These are phyloP conservation scores for Strigamia crassipes DNA, from an alignment of 2,888 invertebrate genomes.

Conservation along the genomic window DNA sequence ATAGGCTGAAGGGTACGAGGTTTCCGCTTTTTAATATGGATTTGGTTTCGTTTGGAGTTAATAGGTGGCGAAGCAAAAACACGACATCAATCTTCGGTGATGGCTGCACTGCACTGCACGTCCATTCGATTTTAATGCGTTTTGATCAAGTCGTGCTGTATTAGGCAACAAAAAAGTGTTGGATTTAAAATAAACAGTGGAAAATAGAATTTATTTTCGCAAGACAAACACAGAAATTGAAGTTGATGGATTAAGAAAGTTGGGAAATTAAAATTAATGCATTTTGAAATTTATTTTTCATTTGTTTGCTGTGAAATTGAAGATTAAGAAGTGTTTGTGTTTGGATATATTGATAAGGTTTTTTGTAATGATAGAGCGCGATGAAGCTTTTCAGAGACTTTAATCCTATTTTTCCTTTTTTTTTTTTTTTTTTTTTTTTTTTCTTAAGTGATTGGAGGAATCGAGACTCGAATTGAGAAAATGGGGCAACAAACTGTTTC, in stretches of 20 bases:
- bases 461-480: neutral
- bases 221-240: no score
- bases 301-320: no score
- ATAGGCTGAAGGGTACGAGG: constrained; percentile 15
- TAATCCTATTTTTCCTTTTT: no score
- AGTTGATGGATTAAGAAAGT: no score
- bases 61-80: neutral
- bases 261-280: no score
- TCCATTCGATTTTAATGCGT: constrained; percentile 8
- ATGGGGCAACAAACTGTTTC: neutral
- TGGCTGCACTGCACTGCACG: neutral
- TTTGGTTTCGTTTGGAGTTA: constrained; percentile 6
- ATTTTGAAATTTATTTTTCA: no score
- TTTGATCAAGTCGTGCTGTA: neutral
- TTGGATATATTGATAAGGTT: no score
- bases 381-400: no score
- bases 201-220: neutral
- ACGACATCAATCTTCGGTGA: neutral
- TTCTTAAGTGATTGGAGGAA: neutral
- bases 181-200: neutral
- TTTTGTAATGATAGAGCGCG: no score
- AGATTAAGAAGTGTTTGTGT: no score
- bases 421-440: no score
- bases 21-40: constrained; percentile 19
- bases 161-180: neutral